phyloP scores from a whole-genome alignment of 2,888 invertebrate genomes.

The Ecliptopera silaceata region DNA sequence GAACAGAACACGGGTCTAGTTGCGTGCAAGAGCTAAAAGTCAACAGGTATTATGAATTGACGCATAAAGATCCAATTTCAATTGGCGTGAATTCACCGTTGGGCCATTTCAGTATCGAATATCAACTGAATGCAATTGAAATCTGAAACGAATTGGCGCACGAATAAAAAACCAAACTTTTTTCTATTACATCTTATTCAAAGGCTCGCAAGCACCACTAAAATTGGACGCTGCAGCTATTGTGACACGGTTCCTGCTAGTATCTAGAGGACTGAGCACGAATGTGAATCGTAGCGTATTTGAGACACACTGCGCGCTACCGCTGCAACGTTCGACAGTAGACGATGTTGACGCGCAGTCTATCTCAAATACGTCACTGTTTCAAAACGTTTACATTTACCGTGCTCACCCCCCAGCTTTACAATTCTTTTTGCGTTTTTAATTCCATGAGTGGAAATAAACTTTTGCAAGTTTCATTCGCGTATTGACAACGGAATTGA shows the following conservation, averaged over 20 bases:
- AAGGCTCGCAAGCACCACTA: conserved; percentile 37
- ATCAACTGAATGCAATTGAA: conserved; percentile 56
- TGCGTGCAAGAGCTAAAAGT: too few relatives aligned
- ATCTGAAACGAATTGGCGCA: conserved; percentile 72
- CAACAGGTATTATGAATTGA: not conserved
- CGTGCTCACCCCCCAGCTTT: too few relatives aligned
- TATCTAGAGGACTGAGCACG: too few relatives aligned
- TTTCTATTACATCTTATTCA: conserved; percentile 33
- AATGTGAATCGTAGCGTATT: too few relatives aligned
- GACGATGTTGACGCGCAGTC: too few relatives aligned
- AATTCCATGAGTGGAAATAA: conserved; percentile 38
- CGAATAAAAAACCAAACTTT: conserved; percentile 54
- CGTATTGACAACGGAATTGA: conserved; percentile 66
- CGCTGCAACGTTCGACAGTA: too few relatives aligned
- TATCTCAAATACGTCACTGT: too few relatives aligned
- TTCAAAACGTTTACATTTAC: too few relatives aligned
- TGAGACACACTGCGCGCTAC: too few relatives aligned
- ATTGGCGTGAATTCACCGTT: conserved; percentile 11
- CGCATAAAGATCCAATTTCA: not conserved
- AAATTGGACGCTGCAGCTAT: conserved; percentile 49
- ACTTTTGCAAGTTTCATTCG: conserved; percentile 37
- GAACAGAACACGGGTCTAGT: too few relatives aligned
- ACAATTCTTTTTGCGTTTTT: conserved; percentile 39
- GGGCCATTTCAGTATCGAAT: too few relatives aligned
- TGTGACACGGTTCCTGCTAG: conserved; percentile 17